Evolutionary conservation across 2,888 invertebrate species (phyloP).

Genomic region (Homarus gammarus): DNA sequence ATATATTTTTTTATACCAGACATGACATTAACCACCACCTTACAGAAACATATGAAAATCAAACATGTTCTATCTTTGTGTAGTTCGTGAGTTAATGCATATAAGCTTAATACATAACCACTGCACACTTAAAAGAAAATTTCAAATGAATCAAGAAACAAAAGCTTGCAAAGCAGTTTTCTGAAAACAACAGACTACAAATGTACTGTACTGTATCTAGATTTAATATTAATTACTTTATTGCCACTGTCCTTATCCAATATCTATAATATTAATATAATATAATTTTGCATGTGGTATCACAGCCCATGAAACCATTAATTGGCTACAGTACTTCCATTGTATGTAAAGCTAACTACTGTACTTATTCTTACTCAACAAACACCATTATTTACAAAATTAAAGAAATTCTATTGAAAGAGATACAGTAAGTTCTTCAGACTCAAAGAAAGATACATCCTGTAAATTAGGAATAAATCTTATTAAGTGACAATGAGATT

Average conservation of each 20-base stretch:
- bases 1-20: slow-evolving; percentile 27
- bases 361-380: slow-evolving; percentile 32
- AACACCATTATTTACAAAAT: slow-evolving; percentile 52
- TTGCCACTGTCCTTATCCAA: slow-evolving; percentile 29
- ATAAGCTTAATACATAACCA: not conserved
- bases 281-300: slow-evolving; percentile 69
- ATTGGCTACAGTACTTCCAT: slow-evolving; percentile 62
- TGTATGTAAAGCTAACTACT: slow-evolving; percentile 63
- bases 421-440: not conserved
- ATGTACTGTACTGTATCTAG: not conserved
- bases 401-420: not conserved
- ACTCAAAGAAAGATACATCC: not conserved
- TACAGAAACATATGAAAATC: not conserved
- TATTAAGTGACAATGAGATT: not conserved
- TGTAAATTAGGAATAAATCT: not conserved
- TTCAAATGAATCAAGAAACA: not conserved
- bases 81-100: not conserved
- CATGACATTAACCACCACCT: slow-evolving; percentile 16
- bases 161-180: not conserved
- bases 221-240: not conserved
- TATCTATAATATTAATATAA: slow-evolving; percentile 44
- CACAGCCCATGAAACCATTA: slow-evolving; percentile 67
- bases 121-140: not conserved
- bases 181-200: not conserved
- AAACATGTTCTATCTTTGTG: not conserved